Percentiles rank a stretch among this genome's conserved stretches.
Conservation (phyloP, 2,888 invertebrate species). For the Leucania comma region DNA sequence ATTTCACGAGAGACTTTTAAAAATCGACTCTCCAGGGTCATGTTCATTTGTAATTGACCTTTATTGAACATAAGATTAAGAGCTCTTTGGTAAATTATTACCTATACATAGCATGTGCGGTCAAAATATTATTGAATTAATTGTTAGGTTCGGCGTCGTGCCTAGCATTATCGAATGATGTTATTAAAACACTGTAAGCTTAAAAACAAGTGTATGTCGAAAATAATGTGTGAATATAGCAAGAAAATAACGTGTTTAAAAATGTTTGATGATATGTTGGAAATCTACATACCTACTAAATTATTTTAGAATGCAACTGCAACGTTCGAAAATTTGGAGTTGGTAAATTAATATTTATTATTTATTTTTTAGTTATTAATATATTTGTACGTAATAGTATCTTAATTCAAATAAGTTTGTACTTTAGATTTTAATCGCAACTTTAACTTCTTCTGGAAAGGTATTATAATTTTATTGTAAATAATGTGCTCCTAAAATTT, state of each 20-base stretch:
- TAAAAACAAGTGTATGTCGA: neutral
- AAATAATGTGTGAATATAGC: neutral
- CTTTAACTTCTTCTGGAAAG: neutral
- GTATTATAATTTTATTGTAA: neutral
- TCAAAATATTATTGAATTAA: slow-evolving; percentile 10
- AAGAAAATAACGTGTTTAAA: neutral
- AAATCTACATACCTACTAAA: neutral
- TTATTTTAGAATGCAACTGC: neutral
- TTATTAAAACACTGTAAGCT: neutral
- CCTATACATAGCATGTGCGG: slow-evolving; percentile 6
- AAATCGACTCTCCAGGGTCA: slow-evolving; percentile 60
- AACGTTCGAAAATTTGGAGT: neutral
- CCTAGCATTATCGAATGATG: neutral
- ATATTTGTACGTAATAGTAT: neutral
- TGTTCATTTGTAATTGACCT: slow-evolving; percentile 70
- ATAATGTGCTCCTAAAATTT: too few species aligned
- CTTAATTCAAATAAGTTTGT: neutral
- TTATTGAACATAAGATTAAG: slow-evolving; percentile 39
- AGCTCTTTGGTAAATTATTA: slow-evolving; percentile 35
- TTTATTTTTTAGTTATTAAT: neutral
- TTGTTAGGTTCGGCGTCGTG: neutral
- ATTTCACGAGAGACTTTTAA: slow-evolving; percentile 68
- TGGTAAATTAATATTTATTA: neutral
- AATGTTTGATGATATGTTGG: too few species aligned
- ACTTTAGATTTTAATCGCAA: neutral